A percentile compares a stretch with the other conserved stretches of the same genome.
phyloP scores from a whole-genome alignment of 2,797 vertebrate genomes.

The Xenopus petersii region DNA sequence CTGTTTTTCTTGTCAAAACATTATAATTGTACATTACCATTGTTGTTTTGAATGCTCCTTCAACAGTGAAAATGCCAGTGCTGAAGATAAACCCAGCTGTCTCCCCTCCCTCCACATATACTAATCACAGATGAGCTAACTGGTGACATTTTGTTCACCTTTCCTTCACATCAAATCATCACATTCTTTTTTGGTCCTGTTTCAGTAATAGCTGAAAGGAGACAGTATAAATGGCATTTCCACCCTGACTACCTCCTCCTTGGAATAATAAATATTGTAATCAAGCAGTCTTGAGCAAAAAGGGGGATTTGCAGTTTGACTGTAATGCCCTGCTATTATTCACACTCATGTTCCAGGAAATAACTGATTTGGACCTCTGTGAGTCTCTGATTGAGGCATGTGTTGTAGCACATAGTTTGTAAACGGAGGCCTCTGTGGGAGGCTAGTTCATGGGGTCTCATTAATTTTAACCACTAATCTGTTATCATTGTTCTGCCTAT shows the following conservation, averaged over 20 bases:
- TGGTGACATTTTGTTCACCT: conserved; percentile 46
- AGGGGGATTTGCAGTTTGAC: conserved; percentile 24
- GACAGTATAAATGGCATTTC: conserved; percentile 38
- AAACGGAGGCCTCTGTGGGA: conserved; percentile 36
- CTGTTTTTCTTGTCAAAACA: not conserved
- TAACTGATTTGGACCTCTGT: conserved; percentile 43
- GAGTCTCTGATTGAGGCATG: conserved; percentile 49
- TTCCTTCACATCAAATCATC: conserved; percentile 45
- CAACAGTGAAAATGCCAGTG: conserved; percentile 22
- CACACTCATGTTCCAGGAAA: conserved; percentile 47
- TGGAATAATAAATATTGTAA: conserved; percentile 46
- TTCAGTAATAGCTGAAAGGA: conserved; percentile 37
- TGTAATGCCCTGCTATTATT: conserved; percentile 44
- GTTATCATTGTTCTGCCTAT: conserved; percentile 42
- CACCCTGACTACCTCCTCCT: conserved; percentile 29
- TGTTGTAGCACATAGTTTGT: conserved; percentile 41
- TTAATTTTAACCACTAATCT: conserved; percentile 54
- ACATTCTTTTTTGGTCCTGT: conserved; percentile 33
- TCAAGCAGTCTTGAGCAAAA: conserved; percentile 39
- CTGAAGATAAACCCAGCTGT: conserved; percentile 36
- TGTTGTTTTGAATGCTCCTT: conserved; percentile 14
- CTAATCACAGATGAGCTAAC: conserved; percentile 43
- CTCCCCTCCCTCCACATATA: conserved; percentile 20
- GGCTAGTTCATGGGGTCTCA: conserved; percentile 43
- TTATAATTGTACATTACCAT: conserved; percentile 19